Evolutionary conservation across 2,888 invertebrate genomes (phyloP).

Genomic region (Linnaemya vulpina): DNA sequence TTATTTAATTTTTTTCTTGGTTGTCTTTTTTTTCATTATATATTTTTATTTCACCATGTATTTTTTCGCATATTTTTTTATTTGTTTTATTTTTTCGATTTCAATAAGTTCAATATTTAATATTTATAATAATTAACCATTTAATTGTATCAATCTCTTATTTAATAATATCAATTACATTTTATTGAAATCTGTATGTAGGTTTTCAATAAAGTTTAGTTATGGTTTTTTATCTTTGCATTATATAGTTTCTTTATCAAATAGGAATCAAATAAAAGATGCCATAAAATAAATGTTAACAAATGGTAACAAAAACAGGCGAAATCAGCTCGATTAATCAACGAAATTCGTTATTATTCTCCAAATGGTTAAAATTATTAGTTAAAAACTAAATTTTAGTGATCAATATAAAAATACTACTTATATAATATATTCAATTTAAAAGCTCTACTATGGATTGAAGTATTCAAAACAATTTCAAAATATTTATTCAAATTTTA

Average conservation of each 20-base stretch:
- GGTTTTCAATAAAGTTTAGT: slow-evolving; percentile 26
- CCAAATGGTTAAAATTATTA: too few relatives aligned
- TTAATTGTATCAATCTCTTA: slow-evolving; percentile 69
- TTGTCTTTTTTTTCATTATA: slow-evolving; percentile 41
- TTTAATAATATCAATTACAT: slow-evolving; percentile 63
- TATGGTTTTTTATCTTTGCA: slow-evolving; percentile 24
- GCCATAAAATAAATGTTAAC: background rate
- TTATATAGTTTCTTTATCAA: background rate
- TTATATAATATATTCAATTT: too few relatives aligned
- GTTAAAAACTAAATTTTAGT: too few relatives aligned
- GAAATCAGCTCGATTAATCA: too few relatives aligned
- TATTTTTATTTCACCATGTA: slow-evolving; percentile 15
- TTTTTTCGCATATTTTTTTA: slow-evolving; percentile 37
- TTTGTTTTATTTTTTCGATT: slow-evolving; percentile 18
- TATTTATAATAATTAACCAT: slow-evolving; percentile 69
- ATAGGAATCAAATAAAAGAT: background rate
- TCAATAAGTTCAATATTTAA: slow-evolving; percentile 61
- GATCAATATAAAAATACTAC: too few relatives aligned
- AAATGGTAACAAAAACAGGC: too few relatives aligned
- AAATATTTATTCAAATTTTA: too few relatives aligned
- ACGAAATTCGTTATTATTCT: too few relatives aligned
- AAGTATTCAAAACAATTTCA: too few relatives aligned
- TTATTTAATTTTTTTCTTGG: slow-evolving; percentile 43
- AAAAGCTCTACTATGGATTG: too few relatives aligned
- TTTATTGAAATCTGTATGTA: slow-evolving; percentile 28